Evolutionary conservation across 2,113 vertebrate genomes (phyloP).

Genomic region (Scortum barcoo): DNA sequence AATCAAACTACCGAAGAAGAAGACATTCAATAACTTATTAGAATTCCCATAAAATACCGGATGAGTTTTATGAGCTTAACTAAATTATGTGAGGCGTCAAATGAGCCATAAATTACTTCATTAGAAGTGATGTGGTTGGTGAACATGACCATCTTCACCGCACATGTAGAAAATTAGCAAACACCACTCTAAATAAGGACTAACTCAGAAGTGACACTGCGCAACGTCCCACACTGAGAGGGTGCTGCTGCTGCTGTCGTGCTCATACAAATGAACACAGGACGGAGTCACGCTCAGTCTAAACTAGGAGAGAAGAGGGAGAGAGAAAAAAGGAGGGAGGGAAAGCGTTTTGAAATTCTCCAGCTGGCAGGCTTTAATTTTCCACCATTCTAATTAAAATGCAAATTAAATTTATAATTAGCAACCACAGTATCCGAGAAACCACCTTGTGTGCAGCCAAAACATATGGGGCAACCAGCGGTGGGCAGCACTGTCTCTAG

Average conservation of each 20-base stretch:
- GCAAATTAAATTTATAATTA: slow-evolving; percentile 99
- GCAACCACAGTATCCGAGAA: slow-evolving; percentile 99
- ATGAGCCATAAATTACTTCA: slow-evolving; percentile 35
- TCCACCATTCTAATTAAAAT: slow-evolving; percentile 99
- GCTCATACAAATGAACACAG: slow-evolving; percentile 87
- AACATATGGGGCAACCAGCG: slow-evolving; percentile 95
- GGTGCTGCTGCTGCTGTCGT: slow-evolving; percentile 81
- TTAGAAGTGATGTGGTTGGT: slow-evolving; percentile 2
- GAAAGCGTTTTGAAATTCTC: slow-evolving; percentile 96
- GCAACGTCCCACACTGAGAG: slow-evolving; percentile 65
- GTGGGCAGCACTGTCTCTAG: slow-evolving; percentile 81
- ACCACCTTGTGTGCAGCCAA: slow-evolving; percentile 94
- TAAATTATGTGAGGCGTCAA: slow-evolving; percentile 43
- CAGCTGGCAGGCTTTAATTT: slow-evolving; percentile 99
- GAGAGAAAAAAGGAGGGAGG: slow-evolving; percentile 71
- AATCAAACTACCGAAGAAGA: slow-evolving; percentile 51
- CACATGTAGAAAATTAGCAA: slow-evolving; percentile 51
- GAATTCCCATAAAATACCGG: slow-evolving; percentile 37
- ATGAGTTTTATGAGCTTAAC: slow-evolving; percentile 46
- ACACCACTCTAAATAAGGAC: slow-evolving; percentile 50
- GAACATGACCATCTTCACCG: slow-evolving; percentile 16
- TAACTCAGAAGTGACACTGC: slow-evolving; percentile 61
- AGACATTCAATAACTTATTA: slow-evolving; percentile 50
- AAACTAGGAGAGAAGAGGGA: slow-evolving; percentile 79
- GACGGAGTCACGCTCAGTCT: slow-evolving; percentile 75